A percentile compares a stretch with the other conserved stretches of the same genome.
phyloP scores from a whole-genome alignment of 1,140 invertebrate genomes.

The Drosophila pseudoananassae region DNA sequence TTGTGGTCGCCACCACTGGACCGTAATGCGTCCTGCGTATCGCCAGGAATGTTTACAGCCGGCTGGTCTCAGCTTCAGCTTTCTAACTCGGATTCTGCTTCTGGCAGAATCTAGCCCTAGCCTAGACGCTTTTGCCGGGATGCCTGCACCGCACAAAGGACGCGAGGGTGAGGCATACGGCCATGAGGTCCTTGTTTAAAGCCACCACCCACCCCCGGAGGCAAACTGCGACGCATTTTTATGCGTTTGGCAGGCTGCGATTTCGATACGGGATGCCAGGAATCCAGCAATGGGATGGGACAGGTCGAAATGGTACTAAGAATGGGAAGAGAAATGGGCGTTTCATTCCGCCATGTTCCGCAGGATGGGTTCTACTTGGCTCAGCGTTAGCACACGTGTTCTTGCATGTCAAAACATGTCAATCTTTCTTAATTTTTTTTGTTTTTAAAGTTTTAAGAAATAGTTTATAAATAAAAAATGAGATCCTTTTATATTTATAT shows the following conservation, averaged over 20 bases:
- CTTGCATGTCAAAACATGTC: not conserved
- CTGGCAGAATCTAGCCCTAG: slow-evolving; percentile 17
- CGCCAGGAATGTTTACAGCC: slow-evolving; percentile 40
- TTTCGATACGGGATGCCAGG: slow-evolving; percentile 50
- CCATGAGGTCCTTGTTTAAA: slow-evolving; percentile 3
- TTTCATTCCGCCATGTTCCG: slow-evolving; percentile 19
- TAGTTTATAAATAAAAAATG: no score
- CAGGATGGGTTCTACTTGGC: no score
- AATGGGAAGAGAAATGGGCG: slow-evolving; percentile 5
- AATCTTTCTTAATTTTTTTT: no score
- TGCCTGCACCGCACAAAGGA: slow-evolving; percentile 23
- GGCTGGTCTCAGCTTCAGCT: slow-evolving; percentile 8
- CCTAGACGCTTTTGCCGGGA: slow-evolving; percentile 7
- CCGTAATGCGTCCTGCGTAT: slow-evolving; percentile 24
- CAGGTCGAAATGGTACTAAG: slow-evolving; percentile 2
- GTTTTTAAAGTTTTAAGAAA: no score
- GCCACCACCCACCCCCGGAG: slow-evolving; percentile 45
- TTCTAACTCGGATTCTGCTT: not conserved
- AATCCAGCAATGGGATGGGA: slow-evolving; percentile 8
- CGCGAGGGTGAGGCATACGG: not conserved
- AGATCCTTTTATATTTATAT: no score
- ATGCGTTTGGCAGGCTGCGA: slow-evolving; percentile 53
- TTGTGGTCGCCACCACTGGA: slow-evolving; percentile 4
- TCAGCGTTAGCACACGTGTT: not conserved
- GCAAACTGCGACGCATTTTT: slow-evolving; percentile 44